Evolutionary conservation across 2,888 invertebrate genomes (phyloP).

Genomic region (Eucriotettix oculatus): DNA sequence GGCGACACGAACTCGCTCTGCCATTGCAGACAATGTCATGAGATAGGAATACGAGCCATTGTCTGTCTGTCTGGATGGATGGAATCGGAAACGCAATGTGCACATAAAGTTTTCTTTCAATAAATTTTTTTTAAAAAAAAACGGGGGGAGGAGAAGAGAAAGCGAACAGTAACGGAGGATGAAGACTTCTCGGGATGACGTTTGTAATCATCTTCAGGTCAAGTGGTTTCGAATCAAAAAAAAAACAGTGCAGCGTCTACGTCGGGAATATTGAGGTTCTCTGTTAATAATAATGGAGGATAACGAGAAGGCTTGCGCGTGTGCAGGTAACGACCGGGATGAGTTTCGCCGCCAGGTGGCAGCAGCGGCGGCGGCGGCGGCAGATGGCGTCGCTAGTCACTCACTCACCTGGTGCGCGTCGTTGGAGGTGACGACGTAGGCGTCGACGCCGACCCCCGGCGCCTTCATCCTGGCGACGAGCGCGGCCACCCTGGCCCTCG

Average conservation of each 20-base stretch:
- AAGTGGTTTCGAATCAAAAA: too few relatives aligned
- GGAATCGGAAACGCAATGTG: too few relatives aligned
- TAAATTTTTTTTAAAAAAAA: background rate
- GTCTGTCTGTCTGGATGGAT: too few relatives aligned
- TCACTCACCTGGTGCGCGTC: conserved; percentile 63
- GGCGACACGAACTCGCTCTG: conserved; percentile 63
- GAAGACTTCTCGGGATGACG: background rate
- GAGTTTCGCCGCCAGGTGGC: too few relatives aligned
- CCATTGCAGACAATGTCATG: too few relatives aligned
- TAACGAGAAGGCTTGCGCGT: background rate
- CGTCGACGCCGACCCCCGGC: conserved; percentile 39
- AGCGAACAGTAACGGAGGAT: background rate
- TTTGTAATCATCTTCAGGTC: background rate
- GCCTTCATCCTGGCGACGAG: conserved; percentile 28
- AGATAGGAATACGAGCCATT: too few relatives aligned
- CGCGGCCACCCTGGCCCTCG: conserved; percentile 15
- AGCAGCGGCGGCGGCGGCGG: background rate
- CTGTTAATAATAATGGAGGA: background rate
- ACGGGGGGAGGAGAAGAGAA: background rate
- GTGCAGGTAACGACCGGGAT: too few relatives aligned
- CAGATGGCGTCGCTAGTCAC: too few relatives aligned
- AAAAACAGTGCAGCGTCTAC: too few relatives aligned
- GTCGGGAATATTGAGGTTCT: too few relatives aligned
- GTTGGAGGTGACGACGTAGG: conserved; percentile 58
- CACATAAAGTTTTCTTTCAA: too few relatives aligned